Base-by-base conservation (phyloP, 2,797 vertebrate species). In the Miichthys miiuy region DNA sequence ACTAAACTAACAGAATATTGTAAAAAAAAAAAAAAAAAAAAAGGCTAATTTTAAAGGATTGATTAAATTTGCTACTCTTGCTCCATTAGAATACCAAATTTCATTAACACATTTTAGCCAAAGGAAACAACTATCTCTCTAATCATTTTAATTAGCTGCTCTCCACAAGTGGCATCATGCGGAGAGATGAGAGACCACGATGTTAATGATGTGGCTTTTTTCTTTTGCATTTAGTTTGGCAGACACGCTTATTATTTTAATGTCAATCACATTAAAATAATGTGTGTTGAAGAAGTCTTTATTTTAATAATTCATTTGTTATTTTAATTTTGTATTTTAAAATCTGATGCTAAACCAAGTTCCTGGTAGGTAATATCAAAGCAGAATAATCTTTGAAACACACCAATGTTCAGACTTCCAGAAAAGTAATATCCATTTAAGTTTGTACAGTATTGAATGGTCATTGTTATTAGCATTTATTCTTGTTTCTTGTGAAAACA, bases 61-160 rank as follows among this genome's bases (percentile, higher is more conserved):
- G 58, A 89, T 91, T 90, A 44, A 68, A 84, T 87, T 52, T 87
- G 70, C 65, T 82, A 66, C 41, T 51, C 60, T 17, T 16, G 62
- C 74, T 80, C 64, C 44, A 92, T 93, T 92, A 89, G 83, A 92
- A 92, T 92, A 89, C 82, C 81, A 89, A 86, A 92, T 93, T 82
- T 91, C 66, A 90, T 89, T 74, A 80, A 56, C 80, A 54, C 74
- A 62, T 20, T 74, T 82, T 75, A 76, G 46, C 52, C 1, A 13
- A 75, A 63, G 80, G 75, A 77, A 77, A 56, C 66, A 60, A 87
- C 84, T 82, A 77, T 72, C 75, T 75, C 64, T 66, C 81, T 91
- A 91, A 93, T 94, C 81, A 75, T 83, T 86, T 84, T 86, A 93
- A 94, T 94, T 62, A 89, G 85, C 77, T 47, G 80, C 81, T 74